phyloP scores from a whole-genome alignment of 2,888 invertebrate genomes.

The Heliconius cydno region DNA sequence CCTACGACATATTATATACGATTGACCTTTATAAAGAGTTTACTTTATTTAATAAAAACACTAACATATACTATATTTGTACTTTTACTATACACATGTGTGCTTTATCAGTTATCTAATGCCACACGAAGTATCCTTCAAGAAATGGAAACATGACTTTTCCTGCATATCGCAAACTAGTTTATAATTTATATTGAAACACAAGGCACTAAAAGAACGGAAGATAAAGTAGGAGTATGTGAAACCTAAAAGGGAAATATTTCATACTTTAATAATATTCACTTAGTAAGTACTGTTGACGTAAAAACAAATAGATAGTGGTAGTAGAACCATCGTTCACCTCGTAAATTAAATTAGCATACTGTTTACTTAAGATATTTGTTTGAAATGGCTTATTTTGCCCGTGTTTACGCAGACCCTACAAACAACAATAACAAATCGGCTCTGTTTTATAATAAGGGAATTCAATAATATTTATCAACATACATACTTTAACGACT shows the following conservation, averaged over 20 bases:
- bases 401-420: background rate
- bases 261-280: background rate
- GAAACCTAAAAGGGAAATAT: background rate
- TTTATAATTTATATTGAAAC: background rate
- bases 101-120: constrained; percentile 9
- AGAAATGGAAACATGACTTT: background rate
- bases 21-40: constrained; percentile 5
- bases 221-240: background rate
- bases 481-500: background rate
- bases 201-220: background rate
- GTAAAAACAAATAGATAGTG: background rate
- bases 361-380: constrained; percentile 7
- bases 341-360: background rate
- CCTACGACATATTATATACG: background rate
- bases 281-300: background rate
- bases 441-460: background rate
- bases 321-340: background rate
- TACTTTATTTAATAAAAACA: constrained; percentile 3
- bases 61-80: background rate
- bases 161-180: constrained; percentile 3
- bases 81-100: background rate
- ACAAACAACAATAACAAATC: constrained; percentile 4
- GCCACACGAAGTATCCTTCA: background rate
- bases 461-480: background rate
- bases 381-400: background rate